Conservation (phyloP, 2,797 vertebrate genomes). For the Clarias laeviceps region DNA sequence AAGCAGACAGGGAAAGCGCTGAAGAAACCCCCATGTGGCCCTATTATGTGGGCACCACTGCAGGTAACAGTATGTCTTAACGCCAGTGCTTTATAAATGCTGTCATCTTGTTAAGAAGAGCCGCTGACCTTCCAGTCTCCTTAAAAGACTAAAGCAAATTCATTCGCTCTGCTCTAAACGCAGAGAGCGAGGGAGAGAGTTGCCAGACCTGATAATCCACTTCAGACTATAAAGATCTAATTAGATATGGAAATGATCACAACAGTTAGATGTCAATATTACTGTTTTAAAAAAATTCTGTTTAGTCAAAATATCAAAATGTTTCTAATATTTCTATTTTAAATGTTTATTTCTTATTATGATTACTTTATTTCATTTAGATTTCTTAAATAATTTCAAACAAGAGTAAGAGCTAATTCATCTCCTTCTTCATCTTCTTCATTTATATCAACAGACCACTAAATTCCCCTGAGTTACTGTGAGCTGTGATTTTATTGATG, state of each 20-base stretch:
- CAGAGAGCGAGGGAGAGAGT: conserved; percentile 65
- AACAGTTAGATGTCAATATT: background rate
- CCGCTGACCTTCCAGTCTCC: conserved; percentile 82
- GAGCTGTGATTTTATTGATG: background rate
- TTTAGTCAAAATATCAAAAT: too few relatives aligned
- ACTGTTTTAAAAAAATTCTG: too few relatives aligned
- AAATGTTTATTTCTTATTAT: background rate
- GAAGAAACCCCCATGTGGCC: conserved; percentile 82
- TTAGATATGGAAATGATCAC: conserved; percentile 9
- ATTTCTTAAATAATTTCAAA: background rate
- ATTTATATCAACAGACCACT: background rate
- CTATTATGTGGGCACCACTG: conserved; percentile 88
- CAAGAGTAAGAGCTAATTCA: background rate
- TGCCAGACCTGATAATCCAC: conserved; percentile 65
- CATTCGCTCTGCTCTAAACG: conserved; percentile 69
- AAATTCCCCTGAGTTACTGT: background rate
- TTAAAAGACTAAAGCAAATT: conserved; percentile 76
- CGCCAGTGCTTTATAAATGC: conserved; percentile 86
- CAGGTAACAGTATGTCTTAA: conserved; percentile 82
- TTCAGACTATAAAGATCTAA: conserved; percentile 22
- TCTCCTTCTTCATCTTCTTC: background rate
- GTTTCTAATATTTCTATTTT: background rate
- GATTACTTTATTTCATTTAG: background rate
- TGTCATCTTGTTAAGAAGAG: conserved; percentile 87
- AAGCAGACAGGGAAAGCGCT: conserved; percentile 70